Percentiles rank a stretch among this genome's conserved stretches.
These are phyloP conservation scores for Pitangus sulphuratus DNA, from an alignment of 2,797 vertebrate genomes.

Conservation along the genomic window DNA sequence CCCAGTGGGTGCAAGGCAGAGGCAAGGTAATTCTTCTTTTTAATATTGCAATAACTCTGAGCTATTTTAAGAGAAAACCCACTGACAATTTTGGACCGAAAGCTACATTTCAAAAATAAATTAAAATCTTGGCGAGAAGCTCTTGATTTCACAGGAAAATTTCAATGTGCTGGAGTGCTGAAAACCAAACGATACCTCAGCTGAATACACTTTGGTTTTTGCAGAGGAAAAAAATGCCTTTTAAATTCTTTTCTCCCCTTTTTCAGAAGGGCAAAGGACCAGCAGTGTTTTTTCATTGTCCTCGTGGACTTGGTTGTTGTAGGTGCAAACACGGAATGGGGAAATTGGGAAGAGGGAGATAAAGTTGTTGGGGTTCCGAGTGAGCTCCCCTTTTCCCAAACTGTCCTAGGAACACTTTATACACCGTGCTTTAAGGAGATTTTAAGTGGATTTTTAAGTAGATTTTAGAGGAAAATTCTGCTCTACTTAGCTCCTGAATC, in stretches of 20 bases:
- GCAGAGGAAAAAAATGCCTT: background rate
- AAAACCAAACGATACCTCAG: background rate
- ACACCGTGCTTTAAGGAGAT: background rate
- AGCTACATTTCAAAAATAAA: constrained; percentile 8
- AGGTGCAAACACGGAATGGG: background rate
- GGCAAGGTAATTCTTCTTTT: constrained; percentile 56
- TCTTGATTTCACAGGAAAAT: background rate
- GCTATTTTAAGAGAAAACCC: constrained; percentile 5
- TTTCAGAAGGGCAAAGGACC: background rate
- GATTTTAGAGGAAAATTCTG: background rate
- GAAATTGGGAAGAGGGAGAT: background rate
- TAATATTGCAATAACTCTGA: constrained; percentile 51
- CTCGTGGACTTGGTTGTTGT: background rate
- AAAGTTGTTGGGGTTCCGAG: background rate
- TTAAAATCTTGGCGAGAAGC: constrained; percentile 21
- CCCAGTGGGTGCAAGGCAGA: background rate
- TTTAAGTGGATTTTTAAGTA: background rate
- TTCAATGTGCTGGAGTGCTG: rapidly evolving
- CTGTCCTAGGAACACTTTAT: background rate
- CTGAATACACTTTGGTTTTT: background rate
- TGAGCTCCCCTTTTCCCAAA: background rate
- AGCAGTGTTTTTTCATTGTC: background rate
- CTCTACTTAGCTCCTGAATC: background rate
- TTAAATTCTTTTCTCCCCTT: background rate
- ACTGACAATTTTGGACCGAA: background rate